phyloP scores from a whole-genome alignment of 2,113 vertebrate species.

The Platanista minor region DNA sequence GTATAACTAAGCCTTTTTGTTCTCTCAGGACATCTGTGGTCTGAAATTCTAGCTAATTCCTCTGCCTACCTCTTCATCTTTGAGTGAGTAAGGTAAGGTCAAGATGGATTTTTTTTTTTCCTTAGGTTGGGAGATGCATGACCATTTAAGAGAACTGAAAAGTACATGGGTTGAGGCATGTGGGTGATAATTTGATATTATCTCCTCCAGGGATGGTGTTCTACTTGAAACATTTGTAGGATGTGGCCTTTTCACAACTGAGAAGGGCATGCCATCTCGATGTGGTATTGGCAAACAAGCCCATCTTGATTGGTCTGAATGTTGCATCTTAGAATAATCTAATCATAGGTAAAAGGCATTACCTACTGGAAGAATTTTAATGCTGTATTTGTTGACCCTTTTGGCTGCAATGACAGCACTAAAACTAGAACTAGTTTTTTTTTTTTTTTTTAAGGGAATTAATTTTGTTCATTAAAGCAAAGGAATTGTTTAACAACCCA shows the following conservation, averaged over 20 bases:
- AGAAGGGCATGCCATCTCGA: not conserved
- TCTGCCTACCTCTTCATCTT: not conserved
- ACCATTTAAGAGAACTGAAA: not conserved
- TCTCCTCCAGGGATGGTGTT: not conserved
- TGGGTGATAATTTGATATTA: not conserved
- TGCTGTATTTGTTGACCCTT: not conserved
- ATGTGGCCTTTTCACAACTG: not conserved
- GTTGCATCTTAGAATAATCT: not conserved
- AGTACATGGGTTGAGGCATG: not conserved
- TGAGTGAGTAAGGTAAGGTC: not conserved
- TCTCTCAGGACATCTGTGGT: not conserved
- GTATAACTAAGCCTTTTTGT: not conserved
- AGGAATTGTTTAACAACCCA: not conserved
- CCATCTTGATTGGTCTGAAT: not conserved
- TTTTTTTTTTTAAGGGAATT: not conserved
- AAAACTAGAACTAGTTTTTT: not conserved
- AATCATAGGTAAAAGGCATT: not conserved
- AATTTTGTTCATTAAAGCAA: constrained; percentile 24
- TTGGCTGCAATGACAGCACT: not conserved
- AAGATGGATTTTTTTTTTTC: not conserved
- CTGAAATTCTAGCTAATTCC: not conserved
- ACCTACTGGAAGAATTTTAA: not conserved
- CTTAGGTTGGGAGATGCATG: not conserved
- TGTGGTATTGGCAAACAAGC: not conserved
- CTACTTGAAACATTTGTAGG: not conserved